Evolutionary conservation across 2,888 invertebrate species (phyloP).

Genomic region (Cheilosia vernalis): DNA sequence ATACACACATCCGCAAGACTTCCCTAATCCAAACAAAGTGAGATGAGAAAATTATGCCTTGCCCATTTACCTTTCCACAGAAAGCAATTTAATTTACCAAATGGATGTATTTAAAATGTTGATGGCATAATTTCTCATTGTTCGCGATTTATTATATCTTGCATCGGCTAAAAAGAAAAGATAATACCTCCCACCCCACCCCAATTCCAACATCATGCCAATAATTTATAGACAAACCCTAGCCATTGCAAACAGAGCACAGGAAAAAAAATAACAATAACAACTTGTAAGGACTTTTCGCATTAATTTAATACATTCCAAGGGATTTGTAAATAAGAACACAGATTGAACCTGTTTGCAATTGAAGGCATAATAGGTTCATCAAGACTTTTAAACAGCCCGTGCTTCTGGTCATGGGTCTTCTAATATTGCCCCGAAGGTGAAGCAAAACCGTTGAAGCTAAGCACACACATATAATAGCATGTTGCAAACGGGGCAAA

Average conservation of each 20-base stretch:
- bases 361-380: slow-evolving; percentile 72
- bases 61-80: slow-evolving; percentile 57
- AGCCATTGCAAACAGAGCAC: slow-evolving; percentile 8
- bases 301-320: slow-evolving; percentile 75
- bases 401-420: slow-evolving; percentile 54
- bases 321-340: slow-evolving; percentile 75
- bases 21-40: slow-evolving; percentile 62
- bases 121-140: slow-evolving; percentile 73
- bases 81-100: slow-evolving; percentile 75
- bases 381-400: slow-evolving; percentile 59
- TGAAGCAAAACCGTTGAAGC: slow-evolving; percentile 44
- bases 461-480: background rate
- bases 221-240: slow-evolving; percentile 57
- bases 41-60: slow-evolving; percentile 70
- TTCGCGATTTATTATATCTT: slow-evolving; percentile 57
- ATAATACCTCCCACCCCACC: slow-evolving; percentile 39
- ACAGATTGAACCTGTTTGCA: slow-evolving; percentile 73
- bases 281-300: slow-evolving; percentile 74
- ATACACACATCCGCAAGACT: slow-evolving; percentile 14
- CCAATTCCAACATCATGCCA: slow-evolving; percentile 35
- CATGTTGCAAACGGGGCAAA: slow-evolving; percentile 50
- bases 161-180: slow-evolving; percentile 41
- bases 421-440: slow-evolving; percentile 57
- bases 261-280: slow-evolving; percentile 22
- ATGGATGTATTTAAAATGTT: slow-evolving; percentile 74